Evolutionary conservation across 1,140 invertebrate genomes (phyloP), one percentile per base, ranked within the genome.

Genomic region (Prorops nasuta): DNA sequence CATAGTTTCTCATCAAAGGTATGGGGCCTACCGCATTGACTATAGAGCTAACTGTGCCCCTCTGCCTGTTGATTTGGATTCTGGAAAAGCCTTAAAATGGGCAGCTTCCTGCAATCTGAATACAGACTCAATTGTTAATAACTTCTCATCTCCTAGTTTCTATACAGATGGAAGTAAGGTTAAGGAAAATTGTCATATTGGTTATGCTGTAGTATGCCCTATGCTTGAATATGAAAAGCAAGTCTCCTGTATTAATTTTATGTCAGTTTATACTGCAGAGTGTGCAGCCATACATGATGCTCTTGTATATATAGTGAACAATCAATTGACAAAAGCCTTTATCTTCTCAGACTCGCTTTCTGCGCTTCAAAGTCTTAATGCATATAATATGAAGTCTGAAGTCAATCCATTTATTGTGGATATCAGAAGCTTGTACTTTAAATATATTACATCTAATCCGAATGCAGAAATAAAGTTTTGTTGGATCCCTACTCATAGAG

Each of bases 131-230:
- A n/a, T n/a, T n/a, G n/a, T n/a, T n/a, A n/a, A n/a, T n/a, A n/a
- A n/a, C n/a, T n/a, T n/a, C n/a, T n/a, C n/a, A n/a, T n/a, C n/a
- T n/a, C n/a, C n/a, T n/a, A n/a, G n/a, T n/a, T n/a, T 49, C 3
- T 49, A 3, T 15, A 49, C 47, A 20, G 47, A 49, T 42, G 47
- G 47, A 35, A 49, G 38, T 40, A 49, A 49, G 17, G 14, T 21
- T 3, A 1, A 4, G 15, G 20, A 20, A 3, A 3, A 12, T 9
- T 17, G 31, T 12, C 35, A n/a, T 35, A 39, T 42, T 6, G 47
- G 39, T 3, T 7, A 7, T 8, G 47, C 38, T 12, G 41, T 31
- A 16, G 32, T 20, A 14, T 49, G 47, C 42, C 28, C 37, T 17
- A 14, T 35, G 21, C 15, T 49, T 3, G 18, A 34, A 12, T 14